These are phyloP conservation scores for Calypte anna DNA, from an alignment of 2,113 vertebrate genomes.

Conservation along the genomic window DNA sequence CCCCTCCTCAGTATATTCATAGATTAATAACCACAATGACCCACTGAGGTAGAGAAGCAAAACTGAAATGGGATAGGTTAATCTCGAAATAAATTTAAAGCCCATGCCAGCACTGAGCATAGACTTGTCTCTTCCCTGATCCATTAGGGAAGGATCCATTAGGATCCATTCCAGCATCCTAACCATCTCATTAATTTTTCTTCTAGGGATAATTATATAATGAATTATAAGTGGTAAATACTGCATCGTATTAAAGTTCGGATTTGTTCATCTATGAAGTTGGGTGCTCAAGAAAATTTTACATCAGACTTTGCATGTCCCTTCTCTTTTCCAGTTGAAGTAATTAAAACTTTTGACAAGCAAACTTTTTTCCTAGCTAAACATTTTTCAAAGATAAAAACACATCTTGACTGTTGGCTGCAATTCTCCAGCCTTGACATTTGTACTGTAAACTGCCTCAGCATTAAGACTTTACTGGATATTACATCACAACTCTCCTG, in stretches of 20 bases:
- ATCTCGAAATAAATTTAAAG: neutral
- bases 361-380: neutral
- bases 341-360: neutral
- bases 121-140: neutral
- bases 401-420: neutral
- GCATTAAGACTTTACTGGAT: neutral
- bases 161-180: neutral
- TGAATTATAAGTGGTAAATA: neutral
- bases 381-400: neutral
- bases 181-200: neutral
- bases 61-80: neutral
- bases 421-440: neutral
- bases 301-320: neutral
- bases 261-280: neutral
- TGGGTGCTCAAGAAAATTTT: neutral
- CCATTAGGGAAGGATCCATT: no score
- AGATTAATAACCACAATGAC: neutral
- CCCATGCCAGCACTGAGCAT: neutral
- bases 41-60: neutral
- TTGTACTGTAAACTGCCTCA: neutral
- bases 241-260: neutral
- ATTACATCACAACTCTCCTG: neutral
- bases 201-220: conserved; percentile 1
- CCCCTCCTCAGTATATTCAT: neutral
- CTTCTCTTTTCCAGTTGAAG: neutral